Evolutionary conservation across 2,888 invertebrate genomes (phyloP).

Genomic region (Hoplodrina ambigua): DNA sequence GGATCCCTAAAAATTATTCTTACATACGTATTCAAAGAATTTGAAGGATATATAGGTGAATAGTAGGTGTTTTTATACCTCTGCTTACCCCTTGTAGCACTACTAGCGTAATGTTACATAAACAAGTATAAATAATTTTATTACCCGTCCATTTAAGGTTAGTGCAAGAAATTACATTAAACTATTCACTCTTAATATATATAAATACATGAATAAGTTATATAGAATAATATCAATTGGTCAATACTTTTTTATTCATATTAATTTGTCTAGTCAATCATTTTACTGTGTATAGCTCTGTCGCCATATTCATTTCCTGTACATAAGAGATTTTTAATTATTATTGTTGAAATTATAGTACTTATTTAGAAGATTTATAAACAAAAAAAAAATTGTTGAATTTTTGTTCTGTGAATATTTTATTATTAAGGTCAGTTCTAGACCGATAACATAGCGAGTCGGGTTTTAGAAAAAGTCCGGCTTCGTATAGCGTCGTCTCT

Average conservation of each 20-base stretch:
- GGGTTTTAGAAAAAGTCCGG: background rate
- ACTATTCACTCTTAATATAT: slow-evolving; percentile 14
- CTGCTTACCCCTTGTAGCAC: background rate
- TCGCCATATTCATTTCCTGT: slow-evolving; percentile 11
- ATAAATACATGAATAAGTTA: background rate
- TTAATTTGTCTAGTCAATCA: slow-evolving; percentile 33
- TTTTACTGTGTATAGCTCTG: background rate
- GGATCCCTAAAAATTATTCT: background rate
- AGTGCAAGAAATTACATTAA: slow-evolving; percentile 26
- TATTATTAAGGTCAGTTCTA: background rate
- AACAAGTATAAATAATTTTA: no score
- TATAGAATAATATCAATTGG: background rate
- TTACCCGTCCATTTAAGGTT: slow-evolving; percentile 45
- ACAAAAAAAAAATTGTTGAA: background rate
- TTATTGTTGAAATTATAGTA: slow-evolving; percentile 11
- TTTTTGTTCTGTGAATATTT: background rate
- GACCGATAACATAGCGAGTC: background rate
- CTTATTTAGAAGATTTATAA: slow-evolving; percentile 1
- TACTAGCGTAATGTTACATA: background rate
- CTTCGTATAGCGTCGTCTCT: background rate
- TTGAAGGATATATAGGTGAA: background rate
- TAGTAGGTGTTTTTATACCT: background rate
- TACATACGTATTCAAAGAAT: slow-evolving; percentile 24
- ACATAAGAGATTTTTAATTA: background rate
- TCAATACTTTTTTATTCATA: background rate